These are phyloP conservation scores for Zele albiditarsus DNA, from an alignment of 2,888 invertebrate species.

Conservation along the genomic window DNA sequence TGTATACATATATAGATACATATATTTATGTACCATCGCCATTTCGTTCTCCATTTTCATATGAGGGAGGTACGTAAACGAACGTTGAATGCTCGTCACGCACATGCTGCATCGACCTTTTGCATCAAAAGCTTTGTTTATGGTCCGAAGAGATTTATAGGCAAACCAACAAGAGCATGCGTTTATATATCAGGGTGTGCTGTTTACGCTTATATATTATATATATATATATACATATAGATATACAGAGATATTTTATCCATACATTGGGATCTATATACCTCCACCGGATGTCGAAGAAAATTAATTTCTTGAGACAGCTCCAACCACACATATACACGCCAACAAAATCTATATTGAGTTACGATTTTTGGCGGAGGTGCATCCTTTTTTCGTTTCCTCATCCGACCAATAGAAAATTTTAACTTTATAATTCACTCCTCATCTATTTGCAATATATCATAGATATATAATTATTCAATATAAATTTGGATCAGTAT, in stretches of 20 bases:
- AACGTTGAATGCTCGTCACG: conserved; percentile 60
- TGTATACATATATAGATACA: conserved; percentile 11
- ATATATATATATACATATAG: not conserved
- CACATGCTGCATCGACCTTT: conserved; percentile 70
- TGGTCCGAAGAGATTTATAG: conserved; percentile 66
- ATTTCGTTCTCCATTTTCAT: conserved; percentile 38
- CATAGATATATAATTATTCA: not conserved
- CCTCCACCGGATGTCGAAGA: conserved; percentile 48
- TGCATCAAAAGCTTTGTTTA: conserved; percentile 71
- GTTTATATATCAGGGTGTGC: conserved; percentile 27
- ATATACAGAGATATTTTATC: conserved; percentile 25
- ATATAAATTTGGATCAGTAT: too few relatives aligned
- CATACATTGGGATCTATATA: conserved; percentile 29
- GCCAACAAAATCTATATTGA: not conserved
- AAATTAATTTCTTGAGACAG: conserved; percentile 56
- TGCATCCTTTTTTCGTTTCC: not conserved
- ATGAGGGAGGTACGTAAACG: conserved; percentile 22
- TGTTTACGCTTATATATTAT: conserved; percentile 15
- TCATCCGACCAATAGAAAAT: not conserved
- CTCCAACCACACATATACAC: conserved; percentile 11
- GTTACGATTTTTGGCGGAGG: conserved; percentile 6
- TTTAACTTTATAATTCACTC: not conserved
- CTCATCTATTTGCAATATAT: not conserved
- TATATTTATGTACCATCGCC: not conserved
- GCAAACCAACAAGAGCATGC: conserved; percentile 56